Conservation (phyloP, 2,113 vertebrate genomes). For the Halichoeres trimaculatus region DNA sequence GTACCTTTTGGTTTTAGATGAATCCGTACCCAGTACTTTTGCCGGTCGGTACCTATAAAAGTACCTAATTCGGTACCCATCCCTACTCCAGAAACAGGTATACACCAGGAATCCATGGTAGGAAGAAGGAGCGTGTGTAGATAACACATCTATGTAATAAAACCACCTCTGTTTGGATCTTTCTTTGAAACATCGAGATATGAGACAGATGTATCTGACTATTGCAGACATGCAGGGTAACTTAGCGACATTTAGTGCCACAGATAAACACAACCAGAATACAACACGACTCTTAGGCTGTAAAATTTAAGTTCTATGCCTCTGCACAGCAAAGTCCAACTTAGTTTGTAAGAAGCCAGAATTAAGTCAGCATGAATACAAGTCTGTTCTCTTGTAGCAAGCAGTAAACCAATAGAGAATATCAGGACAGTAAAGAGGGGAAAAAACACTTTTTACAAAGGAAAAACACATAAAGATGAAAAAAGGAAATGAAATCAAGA, state of each 20-base stretch:
- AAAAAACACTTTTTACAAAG: too few species aligned
- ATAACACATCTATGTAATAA: conserved; percentile 58
- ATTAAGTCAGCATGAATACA: conserved; percentile 9
- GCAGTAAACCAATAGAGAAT: conserved; percentile 40
- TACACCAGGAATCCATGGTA: conserved; percentile 63
- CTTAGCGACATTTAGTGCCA: conserved; percentile 66
- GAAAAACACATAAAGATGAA: too few species aligned
- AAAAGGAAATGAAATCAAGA: too few species aligned
- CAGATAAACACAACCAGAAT: conserved; percentile 60
- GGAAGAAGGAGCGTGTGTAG: conserved; percentile 61
- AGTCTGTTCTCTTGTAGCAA: conserved; percentile 25
- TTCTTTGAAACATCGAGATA: conserved; percentile 57
- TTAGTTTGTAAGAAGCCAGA: conserved; percentile 52
- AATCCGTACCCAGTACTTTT: too few species aligned
- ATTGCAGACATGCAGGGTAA: conserved; percentile 59
- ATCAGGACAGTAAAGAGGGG: not conserved
- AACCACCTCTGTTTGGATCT: conserved; percentile 57
- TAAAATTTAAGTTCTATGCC: conserved; percentile 35
- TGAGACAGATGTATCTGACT: conserved; percentile 67
- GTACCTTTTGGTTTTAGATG: too few species aligned
- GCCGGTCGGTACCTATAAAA: too few species aligned
- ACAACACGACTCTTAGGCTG: conserved; percentile 59
- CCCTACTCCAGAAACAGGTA: too few species aligned
- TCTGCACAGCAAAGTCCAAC: conserved; percentile 47
- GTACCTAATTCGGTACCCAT: too few species aligned